These are phyloP conservation scores for Larimichthys crocea DNA, from an alignment of 2,113 vertebrate genomes.

Conservation along the genomic window DNA sequence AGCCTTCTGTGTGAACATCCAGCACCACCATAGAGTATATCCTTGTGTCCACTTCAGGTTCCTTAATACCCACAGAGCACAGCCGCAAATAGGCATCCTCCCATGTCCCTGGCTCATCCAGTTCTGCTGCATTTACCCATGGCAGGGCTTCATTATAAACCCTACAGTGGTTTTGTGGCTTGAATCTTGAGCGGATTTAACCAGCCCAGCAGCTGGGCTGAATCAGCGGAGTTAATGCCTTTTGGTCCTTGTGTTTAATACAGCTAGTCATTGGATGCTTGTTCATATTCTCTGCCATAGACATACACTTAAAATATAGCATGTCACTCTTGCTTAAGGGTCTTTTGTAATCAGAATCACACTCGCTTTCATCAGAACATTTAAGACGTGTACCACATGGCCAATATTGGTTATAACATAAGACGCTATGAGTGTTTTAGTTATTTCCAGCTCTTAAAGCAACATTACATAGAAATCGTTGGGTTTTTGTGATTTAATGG, in stretches of 20 bases:
- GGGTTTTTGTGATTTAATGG: too few relatives aligned
- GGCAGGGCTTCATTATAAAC: conserved; percentile 50
- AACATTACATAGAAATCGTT: too few relatives aligned
- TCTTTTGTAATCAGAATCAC: conserved; percentile 10
- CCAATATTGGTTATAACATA: neutral
- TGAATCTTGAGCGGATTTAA: conserved; percentile 38
- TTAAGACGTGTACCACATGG: neutral
- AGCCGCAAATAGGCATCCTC: conserved; percentile 35
- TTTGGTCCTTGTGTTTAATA: conserved; percentile 24
- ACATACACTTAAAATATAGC: neutral
- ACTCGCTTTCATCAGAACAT: neutral
- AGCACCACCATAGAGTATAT: conserved; percentile 3
- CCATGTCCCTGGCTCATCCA: conserved; percentile 21
- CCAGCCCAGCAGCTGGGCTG: conserved; percentile 36
- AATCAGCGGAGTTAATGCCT: conserved; percentile 48
- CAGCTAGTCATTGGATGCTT: conserved; percentile 1
- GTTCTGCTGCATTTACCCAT: conserved; percentile 32
- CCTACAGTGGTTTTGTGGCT: conserved; percentile 54
- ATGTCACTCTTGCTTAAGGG: neutral
- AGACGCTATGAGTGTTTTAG: conserved; percentile 3
- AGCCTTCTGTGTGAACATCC: conserved; percentile 13
- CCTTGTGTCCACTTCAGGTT: conserved; percentile 28
- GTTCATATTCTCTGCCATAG: neutral
- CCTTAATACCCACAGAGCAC: conserved; percentile 26
- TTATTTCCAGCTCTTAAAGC: neutral